A percentile compares a stretch with the other conserved stretches of the same genome.
Conservation (phyloP, 2,888 invertebrate genomes). For the Leptopilina myrica region DNA sequence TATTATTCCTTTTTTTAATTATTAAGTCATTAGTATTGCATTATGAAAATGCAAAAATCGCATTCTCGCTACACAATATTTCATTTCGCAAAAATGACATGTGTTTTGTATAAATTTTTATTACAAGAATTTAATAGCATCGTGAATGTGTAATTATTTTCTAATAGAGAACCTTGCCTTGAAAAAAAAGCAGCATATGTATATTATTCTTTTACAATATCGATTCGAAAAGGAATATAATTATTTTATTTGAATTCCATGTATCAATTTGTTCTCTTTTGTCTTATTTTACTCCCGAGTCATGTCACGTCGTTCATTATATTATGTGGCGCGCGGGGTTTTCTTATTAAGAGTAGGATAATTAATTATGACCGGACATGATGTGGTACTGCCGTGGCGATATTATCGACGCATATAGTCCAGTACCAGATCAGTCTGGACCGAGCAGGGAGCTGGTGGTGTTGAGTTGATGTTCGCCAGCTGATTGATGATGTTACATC, state of each 20-base stretch:
- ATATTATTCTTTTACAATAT: neutral
- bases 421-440: constrained; percentile 61
- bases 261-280: constrained; percentile 32
- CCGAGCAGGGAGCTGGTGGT: constrained; percentile 64
- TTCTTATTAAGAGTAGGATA: constrained; percentile 50
- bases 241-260: constrained; percentile 12
- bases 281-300: constrained; percentile 27
- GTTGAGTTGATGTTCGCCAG: constrained; percentile 72
- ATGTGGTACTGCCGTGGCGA: constrained; percentile 55
- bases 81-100: neutral
- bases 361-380: constrained; percentile 54
- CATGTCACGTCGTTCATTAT: constrained; percentile 31
- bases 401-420: constrained; percentile 56
- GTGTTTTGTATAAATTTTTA: neutral
- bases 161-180: no score
- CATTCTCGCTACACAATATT: no score
- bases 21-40: no score
- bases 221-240: neutral
- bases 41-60: no score
- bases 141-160: no score
- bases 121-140: no score
- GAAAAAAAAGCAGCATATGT: neutral
- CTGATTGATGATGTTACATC: constrained; percentile 73
- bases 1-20: no score
- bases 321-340: neutral